Evolutionary conservation across 2,113 vertebrate genomes (phyloP).

Genomic region (Urocynchramus pylzowi): DNA sequence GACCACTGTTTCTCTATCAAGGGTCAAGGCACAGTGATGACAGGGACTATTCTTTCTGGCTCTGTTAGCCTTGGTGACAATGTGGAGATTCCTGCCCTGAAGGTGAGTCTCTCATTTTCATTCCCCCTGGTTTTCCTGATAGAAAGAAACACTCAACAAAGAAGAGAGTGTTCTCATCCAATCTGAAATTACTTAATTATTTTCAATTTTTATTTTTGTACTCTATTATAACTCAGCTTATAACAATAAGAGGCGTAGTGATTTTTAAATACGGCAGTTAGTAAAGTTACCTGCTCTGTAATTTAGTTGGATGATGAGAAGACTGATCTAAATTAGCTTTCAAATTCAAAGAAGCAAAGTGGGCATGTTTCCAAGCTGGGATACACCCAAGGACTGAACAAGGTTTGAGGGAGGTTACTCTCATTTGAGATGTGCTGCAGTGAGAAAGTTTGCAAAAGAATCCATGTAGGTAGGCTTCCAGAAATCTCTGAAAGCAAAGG

Average conservation of each 20-base stretch:
- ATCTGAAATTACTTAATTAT: background rate
- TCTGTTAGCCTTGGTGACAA: constrained; percentile 87
- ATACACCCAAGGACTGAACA: background rate
- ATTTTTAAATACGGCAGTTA: background rate
- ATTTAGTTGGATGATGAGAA: background rate
- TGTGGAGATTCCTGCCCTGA: constrained; percentile 94
- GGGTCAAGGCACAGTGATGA: constrained; percentile 97
- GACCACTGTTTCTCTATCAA: constrained; percentile 98
- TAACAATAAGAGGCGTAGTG: background rate
- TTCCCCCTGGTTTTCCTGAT: background rate
- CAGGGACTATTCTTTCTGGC: constrained; percentile 94
- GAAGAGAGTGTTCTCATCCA: background rate
- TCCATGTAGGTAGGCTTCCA: background rate
- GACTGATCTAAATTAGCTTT: background rate
- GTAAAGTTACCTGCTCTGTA: background rate
- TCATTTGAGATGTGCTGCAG: background rate
- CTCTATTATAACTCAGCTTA: background rate
- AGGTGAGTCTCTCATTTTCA: constrained; percentile 80
- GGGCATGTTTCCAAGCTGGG: background rate
- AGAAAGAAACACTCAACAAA: background rate
- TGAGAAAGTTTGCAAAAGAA: background rate
- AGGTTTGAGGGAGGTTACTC: background rate
- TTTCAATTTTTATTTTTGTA: background rate
- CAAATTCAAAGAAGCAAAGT: background rate
- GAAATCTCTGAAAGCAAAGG: background rate